phyloP scores from a whole-genome alignment of 1,140 invertebrate genomes.

The Drosophila bifasciata region DNA sequence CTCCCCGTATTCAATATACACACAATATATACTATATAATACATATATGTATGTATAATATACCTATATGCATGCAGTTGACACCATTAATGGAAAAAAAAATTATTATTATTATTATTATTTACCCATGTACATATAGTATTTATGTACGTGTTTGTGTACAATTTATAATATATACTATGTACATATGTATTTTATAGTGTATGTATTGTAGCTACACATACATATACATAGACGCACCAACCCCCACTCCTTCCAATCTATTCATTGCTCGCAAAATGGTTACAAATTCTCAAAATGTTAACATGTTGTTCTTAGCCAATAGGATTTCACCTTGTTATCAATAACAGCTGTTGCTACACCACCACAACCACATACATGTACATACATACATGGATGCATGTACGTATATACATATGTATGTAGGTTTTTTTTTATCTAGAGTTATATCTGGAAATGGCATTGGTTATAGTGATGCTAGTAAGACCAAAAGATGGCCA shows the following conservation, averaged over 20 bases:
- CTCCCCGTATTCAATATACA: not conserved
- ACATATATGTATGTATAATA: too few relatives aligned
- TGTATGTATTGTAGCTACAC: too few relatives aligned
- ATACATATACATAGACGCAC: too few relatives aligned
- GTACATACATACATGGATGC: not conserved
- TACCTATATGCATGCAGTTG: constrained; percentile 1
- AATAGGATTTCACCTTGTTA: constrained; percentile 74
- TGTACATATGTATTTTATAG: constrained; percentile 1
- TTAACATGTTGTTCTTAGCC: constrained; percentile 78
- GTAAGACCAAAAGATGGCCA: too few relatives aligned
- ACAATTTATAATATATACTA: not conserved
- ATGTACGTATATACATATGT: too few relatives aligned
- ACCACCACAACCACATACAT: not conserved
- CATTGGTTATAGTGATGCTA: not conserved
- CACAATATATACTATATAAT: too few relatives aligned
- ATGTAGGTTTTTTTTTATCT: too few relatives aligned
- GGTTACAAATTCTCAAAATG: constrained; percentile 65
- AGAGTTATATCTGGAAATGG: not conserved
- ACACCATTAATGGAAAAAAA: constrained; percentile 24
- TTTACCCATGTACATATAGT: constrained; percentile 11
- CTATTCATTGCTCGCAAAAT: constrained; percentile 50
- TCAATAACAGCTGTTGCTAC: constrained; percentile 30
- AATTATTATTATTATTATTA: constrained; percentile 17
- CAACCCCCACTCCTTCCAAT: too few relatives aligned
- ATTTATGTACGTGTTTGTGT: not conserved